These are phyloP conservation scores for Gallinago media DNA, from an alignment of 2,113 vertebrate species.

Conservation along the genomic window DNA sequence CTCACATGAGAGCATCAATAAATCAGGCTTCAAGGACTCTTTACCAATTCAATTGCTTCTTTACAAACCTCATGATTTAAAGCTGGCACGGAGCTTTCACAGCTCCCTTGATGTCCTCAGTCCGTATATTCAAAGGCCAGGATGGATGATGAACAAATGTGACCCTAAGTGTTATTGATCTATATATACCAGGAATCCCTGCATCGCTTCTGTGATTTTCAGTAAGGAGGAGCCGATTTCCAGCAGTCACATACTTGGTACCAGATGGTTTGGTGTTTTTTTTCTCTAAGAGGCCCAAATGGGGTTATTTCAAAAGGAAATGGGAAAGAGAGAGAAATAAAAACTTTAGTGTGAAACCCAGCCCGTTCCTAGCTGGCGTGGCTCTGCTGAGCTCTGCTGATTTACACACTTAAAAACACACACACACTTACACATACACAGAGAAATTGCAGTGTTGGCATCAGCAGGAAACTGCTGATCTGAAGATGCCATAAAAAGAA, in stretches of 20 bases:
- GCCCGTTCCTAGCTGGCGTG: neutral
- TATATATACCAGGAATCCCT: neutral
- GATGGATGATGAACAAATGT: neutral
- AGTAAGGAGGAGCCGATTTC: neutral
- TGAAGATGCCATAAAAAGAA: neutral
- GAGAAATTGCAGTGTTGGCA: neutral
- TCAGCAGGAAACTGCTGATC: neutral
- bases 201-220: neutral
- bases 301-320: conserved; percentile 39
- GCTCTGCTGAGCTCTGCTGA: neutral
- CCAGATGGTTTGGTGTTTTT: neutral
- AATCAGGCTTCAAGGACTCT: conserved; percentile 19
- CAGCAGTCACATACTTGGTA: conserved; percentile 1
- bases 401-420: neutral
- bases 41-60: neutral
- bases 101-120: neutral
- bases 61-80: neutral
- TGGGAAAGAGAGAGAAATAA: neutral
- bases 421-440: neutral
- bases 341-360: neutral
- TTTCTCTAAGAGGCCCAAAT: neutral
- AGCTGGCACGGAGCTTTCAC: neutral
- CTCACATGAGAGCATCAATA: neutral
- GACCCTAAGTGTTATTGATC: neutral
- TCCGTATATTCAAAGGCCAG: neutral